Percentiles rank a stretch among this genome's conserved stretches.
Evolutionary conservation across 2,113 vertebrate genomes (phyloP).

Genomic region (Sinocyclocheilus rhinocerous): DNA sequence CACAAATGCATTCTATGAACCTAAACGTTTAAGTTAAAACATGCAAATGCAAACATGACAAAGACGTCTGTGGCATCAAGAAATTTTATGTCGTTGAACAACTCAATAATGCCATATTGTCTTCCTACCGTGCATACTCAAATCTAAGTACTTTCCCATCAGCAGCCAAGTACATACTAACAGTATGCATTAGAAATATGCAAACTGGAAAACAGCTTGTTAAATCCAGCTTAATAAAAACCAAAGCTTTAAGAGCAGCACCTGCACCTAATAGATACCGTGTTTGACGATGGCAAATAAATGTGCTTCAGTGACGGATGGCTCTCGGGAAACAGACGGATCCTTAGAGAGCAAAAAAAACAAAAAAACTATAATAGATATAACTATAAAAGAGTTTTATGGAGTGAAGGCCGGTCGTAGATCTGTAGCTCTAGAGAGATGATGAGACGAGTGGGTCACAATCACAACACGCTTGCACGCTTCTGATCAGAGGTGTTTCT

Average conservation of each 20-base stretch:
- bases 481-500: neutral
- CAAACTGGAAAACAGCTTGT: neutral
- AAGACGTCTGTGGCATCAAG: no score
- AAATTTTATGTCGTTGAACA: no score
- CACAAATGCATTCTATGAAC: no score
- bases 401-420: slow-evolving; percentile 15
- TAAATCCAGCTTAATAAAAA: neutral
- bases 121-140: neutral
- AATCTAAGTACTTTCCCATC: neutral
- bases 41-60: no score
- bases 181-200: neutral
- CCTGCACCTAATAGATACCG: neutral
- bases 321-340: slow-evolving; percentile 21
- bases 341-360: slow-evolving; percentile 44
- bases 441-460: neutral
- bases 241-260: neutral
- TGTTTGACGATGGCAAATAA: slow-evolving; percentile 11
- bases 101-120: no score
- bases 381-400: slow-evolving; percentile 46
- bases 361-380: slow-evolving; percentile 17
- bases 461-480: neutral
- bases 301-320: slow-evolving; percentile 14
- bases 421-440: slow-evolving; percentile 9
- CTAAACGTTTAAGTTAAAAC: no score
- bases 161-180: neutral